These are phyloP conservation scores for Polylopha cassiicola DNA, from an alignment of 2,888 invertebrate genomes.

Conservation along the genomic window DNA sequence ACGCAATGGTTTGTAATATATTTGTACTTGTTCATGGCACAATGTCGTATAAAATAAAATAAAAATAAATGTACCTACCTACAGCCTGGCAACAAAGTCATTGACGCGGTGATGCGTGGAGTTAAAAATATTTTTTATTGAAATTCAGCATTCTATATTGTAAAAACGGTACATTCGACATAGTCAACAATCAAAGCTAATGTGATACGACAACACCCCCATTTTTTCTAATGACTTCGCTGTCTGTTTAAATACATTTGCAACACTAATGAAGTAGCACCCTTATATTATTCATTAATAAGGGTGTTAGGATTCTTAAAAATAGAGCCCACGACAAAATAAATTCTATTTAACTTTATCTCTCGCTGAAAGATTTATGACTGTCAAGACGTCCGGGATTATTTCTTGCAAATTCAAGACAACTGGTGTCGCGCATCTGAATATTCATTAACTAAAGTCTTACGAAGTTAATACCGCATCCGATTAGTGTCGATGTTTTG, in stretches of 20 bases:
- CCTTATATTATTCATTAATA: conserved; percentile 8
- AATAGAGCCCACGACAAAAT: conserved; percentile 15
- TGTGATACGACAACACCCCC: no score
- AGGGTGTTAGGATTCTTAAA: conserved; percentile 11
- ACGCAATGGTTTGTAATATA: no score
- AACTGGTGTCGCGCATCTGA: conserved; percentile 55
- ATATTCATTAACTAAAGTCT: conserved; percentile 56
- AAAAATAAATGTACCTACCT: no score
- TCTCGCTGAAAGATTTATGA: conserved; percentile 47
- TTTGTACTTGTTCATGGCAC: no score
- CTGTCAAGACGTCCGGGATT: conserved; percentile 45
- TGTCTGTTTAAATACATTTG: conserved; percentile 11
- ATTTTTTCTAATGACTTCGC: conserved; percentile 7
- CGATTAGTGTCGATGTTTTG: conserved; percentile 45
- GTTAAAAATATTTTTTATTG: no score
- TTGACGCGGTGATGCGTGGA: no score
- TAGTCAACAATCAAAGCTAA: no score
- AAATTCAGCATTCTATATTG: no score
- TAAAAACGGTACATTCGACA: no score
- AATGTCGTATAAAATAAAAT: no score
- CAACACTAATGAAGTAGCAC: conserved; percentile 8
- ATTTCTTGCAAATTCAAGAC: conserved; percentile 61
- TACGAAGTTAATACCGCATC: conserved; percentile 45
- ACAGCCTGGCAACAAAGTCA: no score
- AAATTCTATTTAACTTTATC: conserved; percentile 25